These are phyloP conservation scores for Eustalomyia histrio DNA, from an alignment of 2,888 invertebrate species.

Conservation along the genomic window DNA sequence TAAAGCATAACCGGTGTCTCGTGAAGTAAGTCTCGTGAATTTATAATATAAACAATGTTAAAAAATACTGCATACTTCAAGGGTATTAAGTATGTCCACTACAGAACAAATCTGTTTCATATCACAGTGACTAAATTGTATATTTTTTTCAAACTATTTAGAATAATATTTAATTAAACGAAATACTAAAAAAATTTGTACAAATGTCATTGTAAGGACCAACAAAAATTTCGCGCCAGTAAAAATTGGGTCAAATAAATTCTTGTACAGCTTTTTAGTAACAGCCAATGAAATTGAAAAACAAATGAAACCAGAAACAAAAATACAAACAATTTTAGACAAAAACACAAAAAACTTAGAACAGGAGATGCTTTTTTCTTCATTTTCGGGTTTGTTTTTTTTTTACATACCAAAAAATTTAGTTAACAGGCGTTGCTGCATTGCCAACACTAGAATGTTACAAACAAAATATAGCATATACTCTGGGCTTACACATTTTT, in stretches of 20 bases:
- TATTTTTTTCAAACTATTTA: background rate
- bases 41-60: too few species aligned
- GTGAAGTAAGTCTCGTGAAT: too few species aligned
- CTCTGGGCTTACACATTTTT: conserved; percentile 4
- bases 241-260: conserved; percentile 41
- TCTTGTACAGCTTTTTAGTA: background rate
- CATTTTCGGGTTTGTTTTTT: background rate
- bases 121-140: too few species aligned
- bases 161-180: background rate
- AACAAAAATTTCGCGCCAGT: conserved; percentile 43
- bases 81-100: too few species aligned
- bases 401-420: background rate
- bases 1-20: too few species aligned
- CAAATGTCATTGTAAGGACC: conserved; percentile 9
- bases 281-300: background rate
- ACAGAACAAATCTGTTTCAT: too few species aligned
- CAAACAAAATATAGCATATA: conserved; percentile 1
- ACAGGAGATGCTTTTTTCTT: background rate
- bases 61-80: too few species aligned
- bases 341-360: background rate
- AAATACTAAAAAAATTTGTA: conserved; percentile 10
- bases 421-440: conserved; percentile 28
- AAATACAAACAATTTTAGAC: background rate
- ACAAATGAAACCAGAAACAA: background rate
- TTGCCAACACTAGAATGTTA: background rate